Base-by-base conservation (phyloP, 2,888 invertebrate species). In the Spilarctia lutea region DNA sequence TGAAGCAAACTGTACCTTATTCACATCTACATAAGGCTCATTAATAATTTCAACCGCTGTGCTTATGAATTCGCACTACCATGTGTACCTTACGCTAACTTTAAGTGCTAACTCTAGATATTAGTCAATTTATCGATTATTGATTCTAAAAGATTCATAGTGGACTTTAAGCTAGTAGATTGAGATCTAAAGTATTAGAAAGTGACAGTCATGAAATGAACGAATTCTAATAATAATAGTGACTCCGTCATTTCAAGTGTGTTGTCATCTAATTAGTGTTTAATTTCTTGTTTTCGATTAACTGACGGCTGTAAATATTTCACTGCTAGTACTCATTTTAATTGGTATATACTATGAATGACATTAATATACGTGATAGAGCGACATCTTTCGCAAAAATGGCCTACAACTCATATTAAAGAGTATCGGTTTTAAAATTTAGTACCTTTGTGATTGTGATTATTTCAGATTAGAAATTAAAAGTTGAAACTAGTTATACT, bases 1-100 rank as follows among this genome's bases (percentile, higher is more conserved):
- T 91, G 88, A 92, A 87, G 71, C 63, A 82, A 77, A 72, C 30
- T 6, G 65, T 7, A 75, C 73, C 75, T 48, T 75, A 73, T 73
- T 11, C 0, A 7, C 6, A 24, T 63, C 33, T 2, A 24, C 0
- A 65, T 74, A 85, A 84, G 79, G 81, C 77, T 79, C 74, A 84
- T 78, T 74, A 56, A 81, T 39, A 42, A 39, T 70, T 30, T 80
- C 56, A 18, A 81, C 74, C 75, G 70, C 76, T 79, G 78, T 79
- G 79, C 79, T 85, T 80, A 75, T 76, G 76, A 80, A 70, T 68
- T 78, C 65, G 66, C 80, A 80, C 77, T 45, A 77, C 67, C 68
- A 60, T 72, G 79, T 74, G 80, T 75, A 79, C 74, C 75, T 75
- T 81, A 76, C 27, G 76, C 73, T 77, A 78, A 68, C 35, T 42